A percentile compares a stretch with the other conserved stretches of the same genome.
phyloP scores from a whole-genome alignment of 1,140 invertebrate genomes.

The Eufriesea mexicana region DNA sequence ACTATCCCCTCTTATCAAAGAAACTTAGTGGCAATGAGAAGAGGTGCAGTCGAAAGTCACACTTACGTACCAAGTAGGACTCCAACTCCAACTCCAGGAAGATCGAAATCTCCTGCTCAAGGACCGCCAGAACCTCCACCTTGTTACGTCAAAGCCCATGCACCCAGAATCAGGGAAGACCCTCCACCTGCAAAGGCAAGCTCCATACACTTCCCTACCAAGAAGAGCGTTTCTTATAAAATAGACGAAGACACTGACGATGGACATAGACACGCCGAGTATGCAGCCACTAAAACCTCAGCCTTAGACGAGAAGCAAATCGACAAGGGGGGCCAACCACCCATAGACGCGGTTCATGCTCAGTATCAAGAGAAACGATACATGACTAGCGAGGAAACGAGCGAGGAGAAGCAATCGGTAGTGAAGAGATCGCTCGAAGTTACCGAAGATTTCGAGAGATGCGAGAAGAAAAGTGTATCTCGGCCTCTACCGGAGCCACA shows the following conservation, averaged over 20 bases:
- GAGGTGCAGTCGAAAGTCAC: conserved; percentile 71
- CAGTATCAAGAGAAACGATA: conserved; percentile 68
- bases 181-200: conserved; percentile 42
- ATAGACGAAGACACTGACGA: conserved; percentile 76
- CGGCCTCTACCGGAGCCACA: conserved; percentile 15
- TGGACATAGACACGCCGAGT: conserved; percentile 66
- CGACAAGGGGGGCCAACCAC: conserved; percentile 55
- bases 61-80: conserved; percentile 74
- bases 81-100: conserved; percentile 73
- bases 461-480: conserved; percentile 53
- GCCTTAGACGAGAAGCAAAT: conserved; percentile 67
- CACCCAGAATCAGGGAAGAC: conserved; percentile 71
- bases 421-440: conserved; percentile 66
- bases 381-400: conserved; percentile 70
- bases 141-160: conserved; percentile 70
- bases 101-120: conserved; percentile 72
- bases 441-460: conserved; percentile 68
- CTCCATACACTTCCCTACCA: conserved; percentile 58
- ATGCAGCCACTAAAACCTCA: conserved; percentile 50
- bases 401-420: conserved; percentile 58
- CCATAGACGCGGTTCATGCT: conserved; percentile 64
- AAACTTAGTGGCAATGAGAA: conserved; percentile 73
- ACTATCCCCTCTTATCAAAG: conserved; percentile 79
- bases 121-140: conserved; percentile 67
- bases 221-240: conserved; percentile 66